A percentile compares a stretch with the other conserved stretches of the same genome.
Conservation (phyloP, 2,113 vertebrate species). For the Mungos mungo region DNA sequence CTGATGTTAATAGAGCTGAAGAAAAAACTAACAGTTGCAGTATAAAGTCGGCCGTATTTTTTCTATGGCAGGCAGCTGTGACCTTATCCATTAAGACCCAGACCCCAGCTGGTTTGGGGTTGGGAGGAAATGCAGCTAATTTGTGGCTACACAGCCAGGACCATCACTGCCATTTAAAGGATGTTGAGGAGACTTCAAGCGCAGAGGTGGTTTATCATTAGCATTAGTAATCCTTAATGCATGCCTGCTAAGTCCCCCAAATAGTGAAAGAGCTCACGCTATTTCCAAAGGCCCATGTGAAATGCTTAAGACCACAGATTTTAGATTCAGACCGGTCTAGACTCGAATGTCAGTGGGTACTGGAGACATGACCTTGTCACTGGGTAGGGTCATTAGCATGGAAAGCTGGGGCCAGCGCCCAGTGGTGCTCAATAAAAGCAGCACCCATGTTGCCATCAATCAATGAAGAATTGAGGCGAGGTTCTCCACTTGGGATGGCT, state of each 20-base stretch:
- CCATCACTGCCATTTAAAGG: not conserved
- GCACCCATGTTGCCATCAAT: not conserved
- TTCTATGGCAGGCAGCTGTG: not conserved
- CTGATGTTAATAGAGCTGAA: not conserved
- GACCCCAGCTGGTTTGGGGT: not conserved
- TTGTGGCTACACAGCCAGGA: not conserved
- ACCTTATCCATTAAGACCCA: not conserved
- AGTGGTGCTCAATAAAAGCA: not conserved
- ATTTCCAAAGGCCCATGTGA: not conserved
- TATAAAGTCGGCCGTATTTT: not conserved
- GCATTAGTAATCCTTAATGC: not conserved
- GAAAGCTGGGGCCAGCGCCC: not conserved
- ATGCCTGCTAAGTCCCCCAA: not conserved
- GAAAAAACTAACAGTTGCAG: not conserved
- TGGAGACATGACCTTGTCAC: not conserved
- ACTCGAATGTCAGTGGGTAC: not conserved
- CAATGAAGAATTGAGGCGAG: not conserved
- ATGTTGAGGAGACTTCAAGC: not conserved
- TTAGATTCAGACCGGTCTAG: not conserved
- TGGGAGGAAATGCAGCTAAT: not conserved
- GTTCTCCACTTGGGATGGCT: not conserved
- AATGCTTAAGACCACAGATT: not conserved
- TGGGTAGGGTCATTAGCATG: not conserved
- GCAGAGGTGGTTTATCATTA: not conserved
- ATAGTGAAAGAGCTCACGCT: not conserved